phyloP scores from a whole-genome alignment of 2,888 invertebrate species.

The Bellardia bayeri region DNA sequence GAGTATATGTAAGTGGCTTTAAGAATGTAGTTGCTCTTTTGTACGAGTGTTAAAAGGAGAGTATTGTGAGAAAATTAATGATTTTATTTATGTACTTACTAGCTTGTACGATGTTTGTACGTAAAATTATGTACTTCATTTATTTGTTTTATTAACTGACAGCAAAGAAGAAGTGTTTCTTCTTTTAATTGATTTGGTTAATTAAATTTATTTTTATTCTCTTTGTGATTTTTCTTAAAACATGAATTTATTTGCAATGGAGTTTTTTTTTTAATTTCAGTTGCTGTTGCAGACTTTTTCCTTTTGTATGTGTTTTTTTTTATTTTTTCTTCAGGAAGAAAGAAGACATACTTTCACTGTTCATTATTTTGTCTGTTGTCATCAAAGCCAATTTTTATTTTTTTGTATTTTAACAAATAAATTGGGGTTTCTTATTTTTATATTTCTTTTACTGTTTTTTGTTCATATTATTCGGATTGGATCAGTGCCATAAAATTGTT shows the following conservation, averaged over 20 bases:
- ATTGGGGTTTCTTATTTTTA: conserved; percentile 43
- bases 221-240: conserved; percentile 16
- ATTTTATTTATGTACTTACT: conserved; percentile 18
- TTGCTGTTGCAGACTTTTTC: not conserved
- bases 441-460: conserved; percentile 12
- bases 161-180: not conserved
- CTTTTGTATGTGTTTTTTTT: not conserved
- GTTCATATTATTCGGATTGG: conserved; percentile 41
- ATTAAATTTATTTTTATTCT: conserved; percentile 27
- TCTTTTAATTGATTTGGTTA: conserved; percentile 17
- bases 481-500: conserved; percentile 62
- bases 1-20: not conserved
- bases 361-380: conserved; percentile 38
- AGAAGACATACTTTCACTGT: conserved; percentile 50
- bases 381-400: conserved; percentile 35
- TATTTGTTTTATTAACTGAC: conserved; percentile 17
- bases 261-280: conserved; percentile 29
- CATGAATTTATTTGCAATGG: conserved; percentile 9
- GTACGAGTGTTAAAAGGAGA: not conserved
- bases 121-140: not conserved
- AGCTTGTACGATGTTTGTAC: not conserved
- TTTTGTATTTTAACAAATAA: conserved; percentile 33
- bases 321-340: not conserved
- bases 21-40: conserved; percentile 16
- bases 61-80: conserved; percentile 35